These are phyloP conservation scores for Halcyon chelicuti DNA, from an alignment of 2,797 vertebrate genomes.

Conservation along the genomic window DNA sequence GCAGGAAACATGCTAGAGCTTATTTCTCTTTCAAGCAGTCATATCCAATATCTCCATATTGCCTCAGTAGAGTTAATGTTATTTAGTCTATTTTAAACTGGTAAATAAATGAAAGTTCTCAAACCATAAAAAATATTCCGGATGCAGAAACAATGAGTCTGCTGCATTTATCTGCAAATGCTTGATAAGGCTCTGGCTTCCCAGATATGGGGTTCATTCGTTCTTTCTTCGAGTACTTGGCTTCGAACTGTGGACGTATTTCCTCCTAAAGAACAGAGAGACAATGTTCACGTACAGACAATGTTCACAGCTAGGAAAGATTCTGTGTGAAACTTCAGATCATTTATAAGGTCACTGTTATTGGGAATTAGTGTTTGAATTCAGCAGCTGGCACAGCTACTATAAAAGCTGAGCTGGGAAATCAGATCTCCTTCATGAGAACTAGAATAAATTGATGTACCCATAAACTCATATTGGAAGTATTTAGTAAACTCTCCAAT, in stretches of 20 bases:
- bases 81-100: not conserved
- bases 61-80: not conserved
- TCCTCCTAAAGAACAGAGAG: slow-evolving; percentile 85
- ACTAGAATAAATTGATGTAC: not conserved
- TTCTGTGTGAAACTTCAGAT: not conserved
- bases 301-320: not conserved
- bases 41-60: not conserved
- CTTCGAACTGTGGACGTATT: slow-evolving; percentile 94
- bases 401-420: not conserved
- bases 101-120: slow-evolving; percentile 61
- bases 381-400: not conserved
- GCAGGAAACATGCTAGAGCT: not conserved
- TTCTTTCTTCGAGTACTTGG: slow-evolving; percentile 95
- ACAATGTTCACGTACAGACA: not conserved
- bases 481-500: not conserved
- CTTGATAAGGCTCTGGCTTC: slow-evolving; percentile 94
- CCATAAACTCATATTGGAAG: not conserved
- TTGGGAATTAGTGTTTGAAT: not conserved
- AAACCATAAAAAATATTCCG: slow-evolving; percentile 97
- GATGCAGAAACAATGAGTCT: slow-evolving; percentile 93
- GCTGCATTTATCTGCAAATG: slow-evolving; percentile 95
- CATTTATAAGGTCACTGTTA: not conserved
- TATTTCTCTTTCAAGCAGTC: not conserved
- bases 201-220: slow-evolving; percentile 94
- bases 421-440: not conserved